These are phyloP conservation scores for Holocentrus rufus DNA, from an alignment of 2,797 vertebrate genomes.

Conservation along the genomic window DNA sequence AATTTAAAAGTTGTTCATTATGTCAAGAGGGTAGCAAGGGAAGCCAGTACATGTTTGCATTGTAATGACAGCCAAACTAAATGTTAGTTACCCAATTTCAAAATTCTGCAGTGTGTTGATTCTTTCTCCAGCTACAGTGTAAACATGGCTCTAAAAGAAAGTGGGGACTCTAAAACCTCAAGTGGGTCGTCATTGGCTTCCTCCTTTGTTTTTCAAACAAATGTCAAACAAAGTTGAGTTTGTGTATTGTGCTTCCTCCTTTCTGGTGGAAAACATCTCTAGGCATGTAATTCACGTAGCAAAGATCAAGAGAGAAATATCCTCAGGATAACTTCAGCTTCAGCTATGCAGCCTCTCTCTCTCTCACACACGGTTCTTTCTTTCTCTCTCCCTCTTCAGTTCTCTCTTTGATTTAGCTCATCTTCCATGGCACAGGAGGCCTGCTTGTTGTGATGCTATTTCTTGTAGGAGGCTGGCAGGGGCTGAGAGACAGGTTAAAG, in stretches of 20 bases:
- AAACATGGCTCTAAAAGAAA: conserved; percentile 43
- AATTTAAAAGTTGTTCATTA: no score
- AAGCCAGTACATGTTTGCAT: no score
- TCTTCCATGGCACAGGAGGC: conserved; percentile 43
- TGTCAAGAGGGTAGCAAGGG: no score
- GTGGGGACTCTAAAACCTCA: conserved; percentile 37
- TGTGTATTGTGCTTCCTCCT: conserved; percentile 41
- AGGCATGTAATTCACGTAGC: conserved; percentile 20
- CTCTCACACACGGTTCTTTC: conserved; percentile 12
- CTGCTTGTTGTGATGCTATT: conserved; percentile 38
- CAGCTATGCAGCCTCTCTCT: not conserved
- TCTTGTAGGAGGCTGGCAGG: conserved; percentile 59
- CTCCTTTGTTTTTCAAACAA: conserved; percentile 47
- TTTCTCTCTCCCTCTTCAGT: not conserved
- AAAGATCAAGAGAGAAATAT: conserved; percentile 32
- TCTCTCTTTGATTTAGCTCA: conserved; percentile 23
- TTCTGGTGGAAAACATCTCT: conserved; percentile 49
- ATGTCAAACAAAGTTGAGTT: conserved; percentile 25
- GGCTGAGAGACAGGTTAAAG: conserved; percentile 15
- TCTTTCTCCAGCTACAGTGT: conserved; percentile 35
- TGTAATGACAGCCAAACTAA: not conserved
- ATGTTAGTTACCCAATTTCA: conserved; percentile 7
- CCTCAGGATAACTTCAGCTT: conserved; percentile 16
- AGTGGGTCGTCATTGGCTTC: conserved; percentile 32
- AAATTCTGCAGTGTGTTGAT: conserved; percentile 32